Percentiles rank a stretch among this genome's conserved stretches.
phyloP scores from a whole-genome alignment of 2,113 vertebrate species.

The Sturnira hondurensis region DNA sequence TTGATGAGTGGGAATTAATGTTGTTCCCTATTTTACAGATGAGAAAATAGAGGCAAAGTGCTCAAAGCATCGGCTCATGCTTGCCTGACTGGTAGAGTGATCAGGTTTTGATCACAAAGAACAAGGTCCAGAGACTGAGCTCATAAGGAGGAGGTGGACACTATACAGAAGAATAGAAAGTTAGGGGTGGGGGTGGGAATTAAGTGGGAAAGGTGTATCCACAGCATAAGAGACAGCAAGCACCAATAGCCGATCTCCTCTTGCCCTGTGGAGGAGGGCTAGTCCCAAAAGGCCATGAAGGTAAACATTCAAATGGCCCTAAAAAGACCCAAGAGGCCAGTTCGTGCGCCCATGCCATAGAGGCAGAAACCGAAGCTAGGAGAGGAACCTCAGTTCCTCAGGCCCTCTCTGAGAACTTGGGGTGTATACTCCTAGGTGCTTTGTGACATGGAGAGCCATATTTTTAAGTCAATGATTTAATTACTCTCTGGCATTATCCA shows the following conservation, averaged over 20 bases:
- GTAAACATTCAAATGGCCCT: neutral
- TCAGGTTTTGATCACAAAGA: neutral
- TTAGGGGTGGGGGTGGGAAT: fast-evolving
- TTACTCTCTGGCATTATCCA: neutral
- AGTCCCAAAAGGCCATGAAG: neutral
- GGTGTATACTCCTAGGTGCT: fast-evolving
- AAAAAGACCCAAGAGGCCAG: neutral
- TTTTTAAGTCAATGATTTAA: neutral
- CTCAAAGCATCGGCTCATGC: neutral
- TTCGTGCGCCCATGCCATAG: neutral
- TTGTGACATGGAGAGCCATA: neutral
- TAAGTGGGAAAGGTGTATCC: neutral
- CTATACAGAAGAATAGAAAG: neutral
- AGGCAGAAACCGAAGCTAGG: neutral
- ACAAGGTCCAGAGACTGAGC: neutral
- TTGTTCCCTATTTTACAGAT: neutral
- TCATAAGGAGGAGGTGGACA: too few relatives aligned
- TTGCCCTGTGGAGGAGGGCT: fast-evolving
- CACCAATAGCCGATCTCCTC: neutral
- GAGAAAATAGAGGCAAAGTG: neutral
- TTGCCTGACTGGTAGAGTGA: neutral
- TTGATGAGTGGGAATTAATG: neutral
- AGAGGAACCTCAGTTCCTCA: too few relatives aligned
- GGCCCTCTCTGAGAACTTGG: neutral
- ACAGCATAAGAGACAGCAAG: neutral